phyloP scores from a whole-genome alignment of 2,888 invertebrate genomes.

The Chromoteleia sp. region DNA sequence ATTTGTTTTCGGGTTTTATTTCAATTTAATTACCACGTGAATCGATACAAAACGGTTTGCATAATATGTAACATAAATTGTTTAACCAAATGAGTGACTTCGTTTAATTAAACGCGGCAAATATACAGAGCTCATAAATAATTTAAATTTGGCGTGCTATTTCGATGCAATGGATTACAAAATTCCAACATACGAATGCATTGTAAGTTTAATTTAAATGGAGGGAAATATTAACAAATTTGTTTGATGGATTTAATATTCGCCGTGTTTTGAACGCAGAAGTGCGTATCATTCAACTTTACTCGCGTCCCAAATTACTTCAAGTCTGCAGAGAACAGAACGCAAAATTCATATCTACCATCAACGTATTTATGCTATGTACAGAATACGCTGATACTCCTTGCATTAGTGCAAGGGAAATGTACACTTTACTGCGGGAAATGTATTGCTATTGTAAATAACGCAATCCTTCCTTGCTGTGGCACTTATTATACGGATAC shows the following conservation, averaged over 20 bases:
- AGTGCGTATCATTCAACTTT: slow-evolving; percentile 22
- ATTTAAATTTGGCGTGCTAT: slow-evolving; percentile 5
- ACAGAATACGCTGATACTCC: slow-evolving; percentile 9
- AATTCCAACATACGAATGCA: slow-evolving; percentile 7
- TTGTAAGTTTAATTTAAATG: slow-evolving; percentile 29
- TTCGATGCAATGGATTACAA: slow-evolving; percentile 18
- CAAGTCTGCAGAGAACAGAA: slow-evolving; percentile 12
- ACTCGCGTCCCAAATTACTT: slow-evolving; percentile 21
- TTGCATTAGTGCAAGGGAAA: background rate
- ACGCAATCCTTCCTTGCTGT: too few species aligned
- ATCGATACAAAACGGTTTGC: background rate
- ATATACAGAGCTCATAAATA: slow-evolving; percentile 22
- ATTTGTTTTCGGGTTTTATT: background rate
- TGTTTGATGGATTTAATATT: slow-evolving; percentile 38
- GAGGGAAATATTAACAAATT: slow-evolving; percentile 32
- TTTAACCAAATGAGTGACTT: background rate
- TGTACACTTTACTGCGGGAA: too few species aligned
- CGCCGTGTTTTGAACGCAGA: background rate
- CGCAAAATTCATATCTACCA: slow-evolving; percentile 14
- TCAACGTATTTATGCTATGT: slow-evolving; percentile 21
- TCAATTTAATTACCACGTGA: slow-evolving; percentile 5
- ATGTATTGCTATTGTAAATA: slow-evolving; percentile 11
- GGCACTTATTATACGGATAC: too few species aligned
- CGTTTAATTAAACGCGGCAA: slow-evolving; percentile 16
- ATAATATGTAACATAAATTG: background rate